Conservation (phyloP, 2,797 vertebrate species). For the Tiaroga cobitis region DNA sequence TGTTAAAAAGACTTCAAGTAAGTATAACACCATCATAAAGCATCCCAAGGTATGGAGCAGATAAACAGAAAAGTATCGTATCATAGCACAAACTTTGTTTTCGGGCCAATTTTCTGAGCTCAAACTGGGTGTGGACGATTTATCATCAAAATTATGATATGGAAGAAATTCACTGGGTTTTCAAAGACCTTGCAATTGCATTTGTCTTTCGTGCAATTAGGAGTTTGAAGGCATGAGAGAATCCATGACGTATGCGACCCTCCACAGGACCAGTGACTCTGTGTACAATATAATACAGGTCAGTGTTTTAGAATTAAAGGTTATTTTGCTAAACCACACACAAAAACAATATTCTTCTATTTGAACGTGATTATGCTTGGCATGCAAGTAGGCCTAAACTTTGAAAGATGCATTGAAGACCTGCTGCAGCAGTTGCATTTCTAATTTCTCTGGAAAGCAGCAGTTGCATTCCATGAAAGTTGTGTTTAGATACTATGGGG, state of each 20-base stretch:
- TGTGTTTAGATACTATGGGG: neutral
- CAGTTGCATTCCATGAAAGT: neutral
- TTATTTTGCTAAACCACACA: neutral
- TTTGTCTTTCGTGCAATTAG: conserved; percentile 3
- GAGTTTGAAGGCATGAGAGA: neutral
- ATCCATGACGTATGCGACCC: neutral
- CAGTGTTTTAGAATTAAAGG: neutral
- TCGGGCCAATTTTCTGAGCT: neutral
- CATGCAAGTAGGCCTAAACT: neutral
- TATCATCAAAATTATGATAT: neutral
- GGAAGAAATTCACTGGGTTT: neutral
- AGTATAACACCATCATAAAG: conserved; percentile 7
- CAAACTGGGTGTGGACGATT: neutral
- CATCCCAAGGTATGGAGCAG: neutral
- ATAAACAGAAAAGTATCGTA: neutral
- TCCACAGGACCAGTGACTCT: conserved; percentile 3
- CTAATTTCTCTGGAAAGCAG: conserved; percentile 4
- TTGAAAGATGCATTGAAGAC: neutral
- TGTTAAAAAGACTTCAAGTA: conserved; percentile 58
- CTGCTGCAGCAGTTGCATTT: neutral
- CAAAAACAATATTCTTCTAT: neutral
- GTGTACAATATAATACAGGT: conserved; percentile 32
- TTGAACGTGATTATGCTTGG: neutral
- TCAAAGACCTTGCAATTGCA: neutral
- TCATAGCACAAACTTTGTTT: neutral